A percentile compares a stretch with the other conserved stretches of the same genome.
phyloP scores from a whole-genome alignment of 2,888 invertebrate genomes.

The Coelopa pilipes region DNA sequence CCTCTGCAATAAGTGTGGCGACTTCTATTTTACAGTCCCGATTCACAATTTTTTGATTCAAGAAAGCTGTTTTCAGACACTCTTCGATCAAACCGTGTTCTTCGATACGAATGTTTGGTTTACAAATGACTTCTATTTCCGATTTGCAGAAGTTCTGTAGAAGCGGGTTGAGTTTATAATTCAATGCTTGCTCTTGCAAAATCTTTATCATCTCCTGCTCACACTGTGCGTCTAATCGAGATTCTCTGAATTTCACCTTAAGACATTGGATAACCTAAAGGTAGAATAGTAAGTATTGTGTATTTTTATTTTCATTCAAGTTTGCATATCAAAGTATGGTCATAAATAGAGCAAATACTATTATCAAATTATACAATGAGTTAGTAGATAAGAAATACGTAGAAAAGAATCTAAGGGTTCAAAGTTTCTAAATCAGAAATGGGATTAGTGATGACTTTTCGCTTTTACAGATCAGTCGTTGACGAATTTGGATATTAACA shows the following conservation, averaged over 20 bases:
- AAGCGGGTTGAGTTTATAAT: conserved; percentile 90
- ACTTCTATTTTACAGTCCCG: conserved; percentile 85
- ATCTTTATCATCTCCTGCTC: conserved; percentile 84
- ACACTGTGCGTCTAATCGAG: conserved; percentile 79
- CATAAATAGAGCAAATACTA: too few species aligned
- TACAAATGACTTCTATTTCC: conserved; percentile 76
- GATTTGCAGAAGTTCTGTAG: conserved; percentile 83
- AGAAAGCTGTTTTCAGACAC: conserved; percentile 87
- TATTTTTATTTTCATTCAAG: too few species aligned
- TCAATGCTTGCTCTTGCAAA: conserved; percentile 87
- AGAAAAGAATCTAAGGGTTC: too few species aligned
- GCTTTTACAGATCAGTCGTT: not conserved
- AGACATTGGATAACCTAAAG: conserved; percentile 81
- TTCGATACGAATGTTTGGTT: conserved; percentile 56
- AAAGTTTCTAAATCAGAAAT: too few species aligned
- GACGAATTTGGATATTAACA: not conserved
- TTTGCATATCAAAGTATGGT: too few species aligned
- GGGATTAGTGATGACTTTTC: not conserved
- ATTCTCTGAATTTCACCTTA: conserved; percentile 81
- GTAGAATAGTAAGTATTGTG: not conserved
- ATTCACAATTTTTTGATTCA: conserved; percentile 78
- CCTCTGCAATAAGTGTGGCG: conserved; percentile 87
- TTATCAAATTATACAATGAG: too few species aligned
- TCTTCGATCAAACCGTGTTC: conserved; percentile 77
- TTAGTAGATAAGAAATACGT: too few species aligned